Conservation (phyloP, 2,113 vertebrate genomes). For the Forbesichthys agassizii region DNA sequence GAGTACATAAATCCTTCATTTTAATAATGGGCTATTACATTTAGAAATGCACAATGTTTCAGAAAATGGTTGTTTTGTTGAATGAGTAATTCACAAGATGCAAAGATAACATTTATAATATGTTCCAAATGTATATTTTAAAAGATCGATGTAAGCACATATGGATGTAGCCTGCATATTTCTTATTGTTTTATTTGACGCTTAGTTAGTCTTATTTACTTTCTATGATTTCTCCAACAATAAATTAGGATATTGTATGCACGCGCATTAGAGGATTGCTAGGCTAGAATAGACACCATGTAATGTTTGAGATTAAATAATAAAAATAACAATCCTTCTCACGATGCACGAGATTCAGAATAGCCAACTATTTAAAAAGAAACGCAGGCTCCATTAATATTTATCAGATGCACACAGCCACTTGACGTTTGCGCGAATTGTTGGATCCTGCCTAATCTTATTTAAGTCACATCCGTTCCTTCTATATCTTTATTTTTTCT, state of each 20-base stretch:
- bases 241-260: constrained; percentile 39
- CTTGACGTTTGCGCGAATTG: constrained; percentile 56
- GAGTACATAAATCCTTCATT: no score
- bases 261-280: constrained; percentile 11
- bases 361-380: constrained; percentile 37
- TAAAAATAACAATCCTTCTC: constrained; percentile 60
- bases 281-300: constrained; percentile 2
- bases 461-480: constrained; percentile 1
- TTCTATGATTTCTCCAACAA: constrained; percentile 14
- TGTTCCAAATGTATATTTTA: no score
- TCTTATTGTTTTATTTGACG: constrained; percentile 31
- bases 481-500: neutral
- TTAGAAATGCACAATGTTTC: constrained; percentile 3
- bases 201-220: constrained; percentile 14
- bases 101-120: no score
- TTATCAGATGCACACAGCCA: constrained; percentile 74
- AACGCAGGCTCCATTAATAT: constrained; percentile 81
- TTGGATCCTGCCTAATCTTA: constrained; percentile 36
- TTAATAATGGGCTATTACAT: neutral
- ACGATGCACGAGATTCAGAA: constrained; percentile 48
- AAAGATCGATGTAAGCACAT: constrained; percentile 4
- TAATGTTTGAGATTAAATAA: constrained; percentile 47
- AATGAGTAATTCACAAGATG: no score
- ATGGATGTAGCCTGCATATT: neutral
- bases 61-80: neutral